Conservation (phyloP, 2,113 vertebrate species). For the Cacatua alba region DNA sequence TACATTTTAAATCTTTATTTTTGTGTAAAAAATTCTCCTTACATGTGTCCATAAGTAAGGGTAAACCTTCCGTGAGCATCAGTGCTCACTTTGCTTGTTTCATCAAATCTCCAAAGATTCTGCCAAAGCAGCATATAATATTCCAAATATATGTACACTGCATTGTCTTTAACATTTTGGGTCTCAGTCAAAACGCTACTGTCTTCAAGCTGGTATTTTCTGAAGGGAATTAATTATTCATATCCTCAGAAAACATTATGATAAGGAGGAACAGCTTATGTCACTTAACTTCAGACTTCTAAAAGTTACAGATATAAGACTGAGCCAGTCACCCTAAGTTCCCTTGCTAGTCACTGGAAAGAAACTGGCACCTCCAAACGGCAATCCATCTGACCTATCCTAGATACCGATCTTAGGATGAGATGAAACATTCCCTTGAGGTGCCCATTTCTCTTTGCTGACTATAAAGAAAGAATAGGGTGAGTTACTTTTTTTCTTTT, state of each 20-base stretch:
- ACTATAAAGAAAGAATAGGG: neutral
- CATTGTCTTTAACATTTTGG: slow-evolving; percentile 8
- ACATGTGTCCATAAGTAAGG: neutral
- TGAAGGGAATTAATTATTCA: slow-evolving; percentile 40
- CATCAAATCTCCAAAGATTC: neutral
- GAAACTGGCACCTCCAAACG: neutral
- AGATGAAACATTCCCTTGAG: slow-evolving; percentile 24
- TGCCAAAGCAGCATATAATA: neutral
- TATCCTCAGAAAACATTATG: slow-evolving; percentile 11
- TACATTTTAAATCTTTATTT: neutral
- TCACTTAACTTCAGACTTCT: neutral
- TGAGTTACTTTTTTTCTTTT: neutral
- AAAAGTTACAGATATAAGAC: neutral
- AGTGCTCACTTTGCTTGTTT: neutral
- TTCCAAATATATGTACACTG: neutral
- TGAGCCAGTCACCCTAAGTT: neutral
- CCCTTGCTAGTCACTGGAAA: neutral
- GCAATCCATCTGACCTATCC: slow-evolving; percentile 8
- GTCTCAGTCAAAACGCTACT: neutral
- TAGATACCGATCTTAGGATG: neutral
- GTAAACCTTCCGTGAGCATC: neutral
- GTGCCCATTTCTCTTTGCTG: neutral
- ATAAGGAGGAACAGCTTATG: slow-evolving; percentile 25
- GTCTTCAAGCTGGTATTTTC: slow-evolving; percentile 35
- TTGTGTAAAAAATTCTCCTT: neutral